phyloP scores from a whole-genome alignment of 2,888 invertebrate genomes.

The Drosophila gaucha region DNA sequence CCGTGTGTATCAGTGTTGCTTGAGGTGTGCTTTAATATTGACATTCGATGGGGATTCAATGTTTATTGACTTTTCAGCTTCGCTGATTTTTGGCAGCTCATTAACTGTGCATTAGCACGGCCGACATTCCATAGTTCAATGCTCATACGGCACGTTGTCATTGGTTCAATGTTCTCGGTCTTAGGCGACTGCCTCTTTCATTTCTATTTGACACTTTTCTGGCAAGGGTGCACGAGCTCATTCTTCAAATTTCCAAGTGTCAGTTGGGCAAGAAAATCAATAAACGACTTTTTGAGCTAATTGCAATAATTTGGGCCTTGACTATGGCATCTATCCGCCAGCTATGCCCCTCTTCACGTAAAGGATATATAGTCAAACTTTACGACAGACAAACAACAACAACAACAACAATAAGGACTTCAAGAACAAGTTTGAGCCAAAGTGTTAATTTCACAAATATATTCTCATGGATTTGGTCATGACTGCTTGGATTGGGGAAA shows the following conservation, averaged over 20 bases:
- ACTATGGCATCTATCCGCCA: slow-evolving; percentile 23
- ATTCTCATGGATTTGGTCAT: slow-evolving; percentile 19
- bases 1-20: slow-evolving; percentile 29
- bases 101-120: slow-evolving; percentile 40
- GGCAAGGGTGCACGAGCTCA: slow-evolving; percentile 7
- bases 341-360: slow-evolving; percentile 8
- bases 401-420: slow-evolving; percentile 17
- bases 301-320: slow-evolving; percentile 70
- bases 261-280: slow-evolving; percentile 67
- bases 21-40: slow-evolving; percentile 31
- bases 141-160: slow-evolving; percentile 13
- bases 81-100: slow-evolving; percentile 50
- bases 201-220: slow-evolving; percentile 28
- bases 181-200: slow-evolving; percentile 25
- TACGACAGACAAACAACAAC: slow-evolving; percentile 38
- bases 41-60: slow-evolving; percentile 26
- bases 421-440: slow-evolving; percentile 27
- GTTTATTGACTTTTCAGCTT: slow-evolving; percentile 56
- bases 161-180: slow-evolving; percentile 41
- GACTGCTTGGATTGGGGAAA: slow-evolving; percentile 22
- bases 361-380: slow-evolving; percentile 38
- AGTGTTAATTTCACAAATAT: slow-evolving; percentile 76
- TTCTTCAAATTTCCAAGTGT: slow-evolving; percentile 64
- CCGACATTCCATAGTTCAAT: slow-evolving; percentile 35
- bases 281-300: slow-evolving; percentile 61